Evolutionary conservation across 2,113 vertebrate genomes (phyloP).

Genomic region (Plotosus lineatus): DNA sequence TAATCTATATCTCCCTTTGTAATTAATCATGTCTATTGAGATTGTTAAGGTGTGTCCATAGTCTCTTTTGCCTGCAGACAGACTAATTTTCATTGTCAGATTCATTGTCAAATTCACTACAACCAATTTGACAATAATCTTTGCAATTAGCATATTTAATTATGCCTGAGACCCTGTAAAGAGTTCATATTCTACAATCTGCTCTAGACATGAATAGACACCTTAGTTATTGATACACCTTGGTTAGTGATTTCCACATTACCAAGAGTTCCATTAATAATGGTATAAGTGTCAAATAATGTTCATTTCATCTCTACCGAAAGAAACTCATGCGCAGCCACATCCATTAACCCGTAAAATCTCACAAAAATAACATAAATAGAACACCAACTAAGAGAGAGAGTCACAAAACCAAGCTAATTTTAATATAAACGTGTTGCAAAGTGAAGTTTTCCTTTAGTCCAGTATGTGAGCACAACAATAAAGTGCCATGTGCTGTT

Average conservation of each 20-base stretch:
- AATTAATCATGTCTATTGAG: no score
- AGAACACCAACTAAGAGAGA: background rate
- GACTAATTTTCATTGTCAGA: no score
- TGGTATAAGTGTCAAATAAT: background rate
- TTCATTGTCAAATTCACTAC: background rate
- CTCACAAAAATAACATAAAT: background rate
- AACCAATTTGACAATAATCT: background rate
- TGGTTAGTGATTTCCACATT: background rate
- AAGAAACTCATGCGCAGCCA: background rate
- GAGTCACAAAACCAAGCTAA: background rate
- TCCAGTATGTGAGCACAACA: background rate
- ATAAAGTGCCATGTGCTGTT: background rate
- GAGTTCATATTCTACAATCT: no score
- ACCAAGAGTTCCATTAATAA: background rate
- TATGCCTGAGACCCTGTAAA: background rate
- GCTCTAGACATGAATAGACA: no score
- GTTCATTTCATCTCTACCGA: background rate
- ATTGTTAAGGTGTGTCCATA: no score
- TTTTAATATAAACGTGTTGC: background rate
- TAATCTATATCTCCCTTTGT: no score
- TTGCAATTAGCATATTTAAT: background rate
- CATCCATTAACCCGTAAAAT: background rate
- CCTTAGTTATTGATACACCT: no score
- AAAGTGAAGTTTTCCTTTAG: background rate
- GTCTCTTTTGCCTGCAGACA: no score